These are phyloP conservation scores for Cephalopholis sonnerati DNA, from an alignment of 2,113 vertebrate genomes.

Conservation along the genomic window DNA sequence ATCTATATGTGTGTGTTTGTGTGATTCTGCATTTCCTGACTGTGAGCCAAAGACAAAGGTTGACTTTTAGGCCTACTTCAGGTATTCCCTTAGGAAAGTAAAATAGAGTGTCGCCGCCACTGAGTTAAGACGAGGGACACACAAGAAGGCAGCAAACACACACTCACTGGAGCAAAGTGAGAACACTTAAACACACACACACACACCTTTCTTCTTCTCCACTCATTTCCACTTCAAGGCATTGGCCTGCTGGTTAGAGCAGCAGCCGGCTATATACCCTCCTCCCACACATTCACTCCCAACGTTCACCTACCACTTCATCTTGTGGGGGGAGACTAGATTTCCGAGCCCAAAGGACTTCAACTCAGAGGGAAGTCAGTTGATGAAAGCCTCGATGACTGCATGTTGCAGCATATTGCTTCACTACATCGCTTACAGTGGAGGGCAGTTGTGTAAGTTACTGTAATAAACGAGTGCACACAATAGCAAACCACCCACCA, in stretches of 20 bases:
- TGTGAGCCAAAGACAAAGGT: constrained; percentile 43
- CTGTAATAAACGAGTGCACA: constrained; percentile 38
- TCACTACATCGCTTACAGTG: constrained; percentile 33
- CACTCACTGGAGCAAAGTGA: not conserved
- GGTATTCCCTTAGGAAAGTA: constrained; percentile 31
- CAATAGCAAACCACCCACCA: constrained; percentile 15
- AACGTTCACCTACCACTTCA: constrained; percentile 59
- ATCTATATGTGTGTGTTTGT: not conserved
- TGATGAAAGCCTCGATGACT: constrained; percentile 53
- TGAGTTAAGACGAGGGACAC: not conserved
- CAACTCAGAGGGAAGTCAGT: constrained; percentile 41
- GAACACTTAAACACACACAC: constrained; percentile 24
- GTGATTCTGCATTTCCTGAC: constrained; percentile 23
- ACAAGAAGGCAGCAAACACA: not conserved
- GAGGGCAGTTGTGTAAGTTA: constrained; percentile 14
- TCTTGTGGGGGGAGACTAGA: constrained; percentile 45
- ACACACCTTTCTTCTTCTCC: constrained; percentile 25
- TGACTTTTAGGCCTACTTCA: constrained; percentile 29
- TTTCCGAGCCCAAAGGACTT: constrained; percentile 56
- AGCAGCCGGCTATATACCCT: constrained; percentile 42
- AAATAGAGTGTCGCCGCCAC: constrained; percentile 35
- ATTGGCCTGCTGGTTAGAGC: constrained; percentile 61
- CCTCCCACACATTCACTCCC: constrained; percentile 61
- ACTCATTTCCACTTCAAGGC: constrained; percentile 82
- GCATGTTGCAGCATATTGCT: constrained; percentile 63